Conservation (phyloP, 1,140 invertebrate species). For the Listronotus bonariensis region DNA sequence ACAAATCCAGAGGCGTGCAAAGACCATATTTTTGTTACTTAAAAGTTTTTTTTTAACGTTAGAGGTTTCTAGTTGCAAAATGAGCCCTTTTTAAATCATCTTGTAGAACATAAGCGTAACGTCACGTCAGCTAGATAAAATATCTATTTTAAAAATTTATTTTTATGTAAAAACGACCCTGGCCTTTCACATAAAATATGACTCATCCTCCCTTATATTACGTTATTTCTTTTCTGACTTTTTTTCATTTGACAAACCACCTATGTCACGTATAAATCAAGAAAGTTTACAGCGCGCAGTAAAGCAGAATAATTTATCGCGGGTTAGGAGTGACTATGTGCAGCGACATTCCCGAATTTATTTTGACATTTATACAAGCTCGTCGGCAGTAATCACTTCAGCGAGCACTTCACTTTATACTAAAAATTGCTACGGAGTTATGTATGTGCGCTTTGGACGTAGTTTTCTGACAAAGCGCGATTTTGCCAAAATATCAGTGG, state of each 20-base stretch:
- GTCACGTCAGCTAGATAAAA: no score
- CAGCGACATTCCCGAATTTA: constrained; percentile 34
- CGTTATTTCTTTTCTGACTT: constrained; percentile 14
- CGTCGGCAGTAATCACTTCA: constrained; percentile 27
- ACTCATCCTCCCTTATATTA: constrained; percentile 8
- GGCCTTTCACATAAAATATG: constrained; percentile 18
- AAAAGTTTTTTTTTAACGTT: no score
- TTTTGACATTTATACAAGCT: constrained; percentile 31
- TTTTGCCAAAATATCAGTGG: no score
- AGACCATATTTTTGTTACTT: no score
- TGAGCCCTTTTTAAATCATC: no score
- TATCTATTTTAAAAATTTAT: no score
- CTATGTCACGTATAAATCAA: constrained; percentile 32
- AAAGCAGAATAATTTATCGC: constrained; percentile 35
- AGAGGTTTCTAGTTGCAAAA: no score
- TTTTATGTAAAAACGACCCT: no score
- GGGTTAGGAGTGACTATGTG: constrained; percentile 26
- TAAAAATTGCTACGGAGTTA: constrained; percentile 14
- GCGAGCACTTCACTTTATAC: constrained; percentile 9
- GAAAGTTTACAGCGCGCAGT: constrained; percentile 27
- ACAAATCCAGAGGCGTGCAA: no score
- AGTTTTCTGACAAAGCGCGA: no score
- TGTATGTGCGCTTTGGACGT: constrained; percentile 1
- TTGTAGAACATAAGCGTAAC: no score
- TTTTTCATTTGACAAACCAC: constrained; percentile 34